Conservation (phyloP, 2,113 vertebrate genomes). For the Coryphaenoides rupestris region DNA sequence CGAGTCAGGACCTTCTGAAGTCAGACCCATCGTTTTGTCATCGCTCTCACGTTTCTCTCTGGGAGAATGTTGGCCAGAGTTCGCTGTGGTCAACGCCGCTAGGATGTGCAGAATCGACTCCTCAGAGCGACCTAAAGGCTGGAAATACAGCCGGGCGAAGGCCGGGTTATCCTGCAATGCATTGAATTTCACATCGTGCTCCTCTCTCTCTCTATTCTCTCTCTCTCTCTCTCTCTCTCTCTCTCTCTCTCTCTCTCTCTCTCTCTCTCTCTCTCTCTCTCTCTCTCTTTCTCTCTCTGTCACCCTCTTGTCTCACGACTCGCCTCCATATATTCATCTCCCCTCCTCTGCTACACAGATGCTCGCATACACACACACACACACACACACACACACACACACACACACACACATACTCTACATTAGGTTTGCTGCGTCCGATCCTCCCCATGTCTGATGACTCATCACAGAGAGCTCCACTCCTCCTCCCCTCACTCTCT, state of each 20-base stretch:
- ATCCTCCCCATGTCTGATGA: conserved; percentile 33
- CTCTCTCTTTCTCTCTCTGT: too few relatives aligned
- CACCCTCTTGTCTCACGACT: not conserved
- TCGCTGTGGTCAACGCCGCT: too few relatives aligned
- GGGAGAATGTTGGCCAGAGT: too few relatives aligned
- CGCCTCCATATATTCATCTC: too few relatives aligned
- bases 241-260: not conserved
- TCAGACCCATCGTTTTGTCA: too few relatives aligned
- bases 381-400: not conserved
- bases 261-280: conserved; percentile 6
- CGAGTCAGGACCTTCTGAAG: too few relatives aligned
- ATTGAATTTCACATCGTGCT: conserved; percentile 45
- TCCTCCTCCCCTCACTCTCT: too few relatives aligned
- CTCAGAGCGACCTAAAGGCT: conserved; percentile 39
- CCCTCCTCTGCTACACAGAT: not conserved
- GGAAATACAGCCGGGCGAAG: conserved; percentile 29
- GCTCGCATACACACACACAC: not conserved
- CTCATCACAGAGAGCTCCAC: conserved; percentile 41
- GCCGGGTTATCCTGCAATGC: conserved; percentile 39
- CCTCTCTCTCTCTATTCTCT: conserved; percentile 5
- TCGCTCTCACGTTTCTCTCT: too few relatives aligned
- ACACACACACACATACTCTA: conserved; percentile 2
- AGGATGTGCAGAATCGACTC: conserved; percentile 37
- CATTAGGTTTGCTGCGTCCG: conserved; percentile 13
- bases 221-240: not conserved